Conservation (phyloP, 2,113 vertebrate genomes). For the Centropus unirufus region DNA sequence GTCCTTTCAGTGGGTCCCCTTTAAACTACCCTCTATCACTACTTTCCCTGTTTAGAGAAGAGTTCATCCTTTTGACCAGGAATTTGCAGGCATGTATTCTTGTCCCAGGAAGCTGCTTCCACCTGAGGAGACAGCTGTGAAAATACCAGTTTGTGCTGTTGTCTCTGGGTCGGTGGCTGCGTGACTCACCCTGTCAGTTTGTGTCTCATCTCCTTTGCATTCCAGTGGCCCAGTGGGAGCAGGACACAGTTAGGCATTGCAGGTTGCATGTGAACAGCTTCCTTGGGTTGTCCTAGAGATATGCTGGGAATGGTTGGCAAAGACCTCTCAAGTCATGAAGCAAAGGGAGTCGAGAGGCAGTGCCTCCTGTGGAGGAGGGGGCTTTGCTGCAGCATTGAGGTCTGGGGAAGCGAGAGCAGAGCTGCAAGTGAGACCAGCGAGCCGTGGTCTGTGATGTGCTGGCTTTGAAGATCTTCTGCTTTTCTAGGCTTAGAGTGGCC, state of each 20-base stretch:
- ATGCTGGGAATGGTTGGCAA: rapidly evolving
- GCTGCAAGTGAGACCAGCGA: not conserved
- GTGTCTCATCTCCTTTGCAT: rapidly evolving
- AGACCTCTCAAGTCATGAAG: not conserved
- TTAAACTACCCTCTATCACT: not conserved
- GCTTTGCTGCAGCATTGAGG: not conserved
- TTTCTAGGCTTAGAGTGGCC: not conserved
- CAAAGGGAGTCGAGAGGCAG: not conserved
- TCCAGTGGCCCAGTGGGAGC: not conserved
- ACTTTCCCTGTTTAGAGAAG: not conserved
- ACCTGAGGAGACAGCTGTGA: not conserved
- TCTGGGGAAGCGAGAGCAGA: not conserved
- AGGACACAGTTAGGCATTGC: rapidly evolving
- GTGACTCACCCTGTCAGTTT: not conserved
- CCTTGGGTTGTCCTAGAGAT: not conserved
- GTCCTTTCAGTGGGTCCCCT: not conserved
- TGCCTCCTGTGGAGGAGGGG: not conserved
- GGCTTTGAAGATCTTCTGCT: not conserved
- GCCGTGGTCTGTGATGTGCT: not conserved
- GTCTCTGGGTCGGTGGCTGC: not conserved
- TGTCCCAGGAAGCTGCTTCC: not conserved
- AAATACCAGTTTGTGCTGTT: not conserved
- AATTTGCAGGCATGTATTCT: not conserved
- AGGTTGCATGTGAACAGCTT: not conserved
- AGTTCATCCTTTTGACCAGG: not conserved